Evolutionary conservation across 2,888 invertebrate genomes (phyloP), one percentile per base, ranked within the genome.

Genomic region (Drosophila cyrtoloma): DNA sequence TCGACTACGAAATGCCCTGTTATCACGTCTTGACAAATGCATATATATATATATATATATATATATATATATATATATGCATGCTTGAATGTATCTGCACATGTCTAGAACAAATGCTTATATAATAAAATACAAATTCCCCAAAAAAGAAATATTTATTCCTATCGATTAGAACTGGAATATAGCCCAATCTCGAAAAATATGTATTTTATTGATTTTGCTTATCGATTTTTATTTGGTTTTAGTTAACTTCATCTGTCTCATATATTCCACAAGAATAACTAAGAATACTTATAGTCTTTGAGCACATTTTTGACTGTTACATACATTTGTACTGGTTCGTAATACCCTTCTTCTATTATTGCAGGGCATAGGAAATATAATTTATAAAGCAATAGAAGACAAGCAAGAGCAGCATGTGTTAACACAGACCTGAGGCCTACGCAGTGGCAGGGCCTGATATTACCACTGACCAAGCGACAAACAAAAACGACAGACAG

Each of bases 401-500:
- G 56, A 35, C 14, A 44, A 52, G 52, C 68, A 68, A 77, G 74
- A 57, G 69, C 61, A 47, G 61, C 77, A 73, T 64, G 68, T 76
- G 76, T 47, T 65, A 10, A 35, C n/a, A 14, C 22, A 28, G 22
- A n/a, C 16, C n/a, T 53, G 16, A 28, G 44, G 47, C 33, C 22
- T 33, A 44, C 44, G 58, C 56, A 62, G 30, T 28, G 26, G 63
- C 50, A n/a, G 52, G 33, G 14, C 22, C 9, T 64, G 58, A 78
- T 75, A 78, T 79, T 67, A 37, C 56, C 44, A 55, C 71, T 60
- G 55, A 68, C 47, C 52, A 75, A 65, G 55, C 79, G 59, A 56
- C 78, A 76, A 76, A 62, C 71, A 75, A 75, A 71, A 26, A 56
- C 12, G 3, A 28, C 26, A 51, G 37, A n/a, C 14, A 6, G 35